Evolutionary conservation across 2,113 vertebrate species (phyloP).

Genomic region (Elephantulus edwardii): DNA sequence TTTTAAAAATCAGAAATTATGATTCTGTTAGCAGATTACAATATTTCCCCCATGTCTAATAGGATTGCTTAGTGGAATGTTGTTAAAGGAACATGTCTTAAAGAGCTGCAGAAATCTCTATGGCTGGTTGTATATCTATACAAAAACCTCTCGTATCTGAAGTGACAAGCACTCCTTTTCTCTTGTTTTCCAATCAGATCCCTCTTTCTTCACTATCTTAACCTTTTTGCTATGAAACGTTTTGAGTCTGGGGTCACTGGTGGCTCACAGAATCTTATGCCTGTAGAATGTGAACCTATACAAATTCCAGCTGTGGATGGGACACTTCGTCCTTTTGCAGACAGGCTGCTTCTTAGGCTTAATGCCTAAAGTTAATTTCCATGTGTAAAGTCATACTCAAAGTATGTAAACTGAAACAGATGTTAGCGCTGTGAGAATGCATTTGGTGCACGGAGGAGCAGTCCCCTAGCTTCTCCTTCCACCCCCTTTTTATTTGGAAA

Average conservation of each 20-base stretch:
- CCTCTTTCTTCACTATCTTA: background rate
- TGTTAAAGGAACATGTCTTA: background rate
- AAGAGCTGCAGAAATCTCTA: background rate
- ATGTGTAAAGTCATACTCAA: constrained; percentile 68
- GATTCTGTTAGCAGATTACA: background rate
- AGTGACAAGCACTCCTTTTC: background rate
- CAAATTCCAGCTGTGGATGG: constrained; percentile 19
- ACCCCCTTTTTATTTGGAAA: constrained; percentile 61
- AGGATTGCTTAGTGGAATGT: background rate
- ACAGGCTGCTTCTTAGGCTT: constrained; percentile 42
- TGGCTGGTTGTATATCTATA: constrained; percentile 17
- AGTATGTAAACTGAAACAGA: constrained; percentile 70
- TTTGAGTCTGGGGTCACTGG: constrained; percentile 1
- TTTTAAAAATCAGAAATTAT: background rate
- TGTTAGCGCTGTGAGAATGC: constrained; percentile 54
- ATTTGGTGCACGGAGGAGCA: constrained; percentile 33
- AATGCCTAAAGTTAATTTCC: constrained; percentile 63
- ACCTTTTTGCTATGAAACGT: background rate
- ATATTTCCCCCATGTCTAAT: background rate
- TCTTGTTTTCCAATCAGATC: constrained; percentile 3
- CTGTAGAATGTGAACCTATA: constrained; percentile 47
- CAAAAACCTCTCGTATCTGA: background rate
- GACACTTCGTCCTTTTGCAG: constrained; percentile 35
- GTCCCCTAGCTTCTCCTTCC: constrained; percentile 18
- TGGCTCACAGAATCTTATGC: constrained; percentile 3